Percentiles rank a stretch among this genome's conserved stretches.
Evolutionary conservation across 2,113 vertebrate genomes (phyloP).

Genomic region (Holacanthus passer): DNA sequence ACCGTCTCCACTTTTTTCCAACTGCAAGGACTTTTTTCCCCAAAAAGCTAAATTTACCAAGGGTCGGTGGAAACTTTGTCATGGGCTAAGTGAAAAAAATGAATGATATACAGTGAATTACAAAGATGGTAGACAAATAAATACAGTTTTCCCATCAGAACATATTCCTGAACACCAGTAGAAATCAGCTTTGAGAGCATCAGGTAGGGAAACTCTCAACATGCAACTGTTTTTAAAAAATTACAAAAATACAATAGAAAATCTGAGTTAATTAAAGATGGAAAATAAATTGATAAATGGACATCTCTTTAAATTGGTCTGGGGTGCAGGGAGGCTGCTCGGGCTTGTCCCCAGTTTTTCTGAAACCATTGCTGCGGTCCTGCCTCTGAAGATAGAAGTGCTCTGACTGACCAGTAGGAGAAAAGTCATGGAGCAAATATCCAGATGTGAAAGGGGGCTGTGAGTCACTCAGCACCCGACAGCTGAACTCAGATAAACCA

Average conservation of each 20-base stretch:
- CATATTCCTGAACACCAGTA: too few relatives aligned
- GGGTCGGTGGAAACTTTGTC: neutral
- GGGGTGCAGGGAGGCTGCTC: too few relatives aligned
- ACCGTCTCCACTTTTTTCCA: too few relatives aligned
- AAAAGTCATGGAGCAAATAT: conserved; percentile 23
- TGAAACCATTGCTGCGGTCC: neutral
- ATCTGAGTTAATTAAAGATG: too few relatives aligned
- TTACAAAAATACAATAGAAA: too few relatives aligned
- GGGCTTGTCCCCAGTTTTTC: too few relatives aligned
- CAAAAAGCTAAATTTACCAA: neutral
- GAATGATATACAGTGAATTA: neutral
- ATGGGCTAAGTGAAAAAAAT: neutral
- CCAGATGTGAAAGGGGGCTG: conserved; percentile 21
- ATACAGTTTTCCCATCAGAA: too few relatives aligned
- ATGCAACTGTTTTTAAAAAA: too few relatives aligned
- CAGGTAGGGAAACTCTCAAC: too few relatives aligned
- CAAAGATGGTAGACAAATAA: neutral
- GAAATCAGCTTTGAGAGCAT: too few relatives aligned
- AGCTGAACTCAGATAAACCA: conserved; percentile 34
- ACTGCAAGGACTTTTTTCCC: neutral
- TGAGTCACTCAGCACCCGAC: conserved; percentile 34
- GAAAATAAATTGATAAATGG: too few relatives aligned
- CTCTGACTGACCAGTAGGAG: neutral
- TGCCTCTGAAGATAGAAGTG: conserved; percentile 3
- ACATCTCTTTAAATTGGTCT: too few relatives aligned